Base-by-base conservation (phyloP, 2,797 vertebrate genomes). In the Schizopygopsis malacanthus region DNA sequence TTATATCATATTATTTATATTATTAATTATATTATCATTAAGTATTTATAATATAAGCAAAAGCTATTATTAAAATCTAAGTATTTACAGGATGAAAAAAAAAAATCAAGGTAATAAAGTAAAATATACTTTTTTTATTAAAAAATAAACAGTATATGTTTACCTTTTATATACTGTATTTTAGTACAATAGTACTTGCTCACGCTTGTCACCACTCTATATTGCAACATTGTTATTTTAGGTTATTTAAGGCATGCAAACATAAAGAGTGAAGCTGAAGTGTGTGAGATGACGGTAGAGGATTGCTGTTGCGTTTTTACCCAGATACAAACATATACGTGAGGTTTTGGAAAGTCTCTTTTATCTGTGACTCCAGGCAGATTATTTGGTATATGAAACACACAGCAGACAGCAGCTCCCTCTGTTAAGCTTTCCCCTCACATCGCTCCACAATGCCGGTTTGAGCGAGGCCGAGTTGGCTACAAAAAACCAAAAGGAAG, bases 331-430 rank as follows among this genome's bases (percentile, higher is more conserved):
- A 76, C 67, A 82, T 43, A 39, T 52, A 39, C 39, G 33, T 73
- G 81, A 63, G 81, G 67, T 47, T 78, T 78, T 83, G 81, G 79
- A 80, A 85, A 82, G 86, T 86, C 80, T 88, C 81, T 85, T 85
- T 90, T 81, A 86, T 88, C 83, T 83, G 77, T 89, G 87, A 85
- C 86, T 89, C 80, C 81, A 91, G 89, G 89, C 84, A 72, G 88
- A 90, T 85, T 83, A 84, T 85, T 90, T 91, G 89, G 85, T 91
- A 90, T 90, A 89, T 85, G 89, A 88, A 89, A 87, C 90, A 90
- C 91, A 91, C 72, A 84, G 87, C 80, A 86, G 59, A 85, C 79
- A 88, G 33, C 79, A 69, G 71, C 81, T 87, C 59, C 75, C 85
- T 85, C 85, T 90, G 83, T 72, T 91, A 80, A 83, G 86, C 83